Conservation (phyloP, 2,888 invertebrate genomes). For the Bombylius major region DNA sequence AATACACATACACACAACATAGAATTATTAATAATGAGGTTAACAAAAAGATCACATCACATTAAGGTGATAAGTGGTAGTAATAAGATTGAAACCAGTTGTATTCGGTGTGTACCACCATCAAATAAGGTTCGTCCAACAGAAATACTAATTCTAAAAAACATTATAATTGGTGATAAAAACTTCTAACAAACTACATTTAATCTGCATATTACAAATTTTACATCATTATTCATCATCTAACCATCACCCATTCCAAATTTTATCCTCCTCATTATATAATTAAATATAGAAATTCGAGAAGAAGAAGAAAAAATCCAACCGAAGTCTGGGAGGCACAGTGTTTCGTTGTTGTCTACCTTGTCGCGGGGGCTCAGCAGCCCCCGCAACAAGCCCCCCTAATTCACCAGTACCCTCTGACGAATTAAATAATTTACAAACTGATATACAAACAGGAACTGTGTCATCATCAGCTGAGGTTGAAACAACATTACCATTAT, state of each 20-base stretch:
- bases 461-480: conserved; percentile 15
- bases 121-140: conserved; percentile 5
- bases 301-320: conserved; percentile 18
- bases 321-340: conserved; percentile 45
- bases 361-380: conserved; percentile 65
- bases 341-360: conserved; percentile 74
- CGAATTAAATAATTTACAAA: conserved; percentile 23
- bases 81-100: conserved; percentile 20
- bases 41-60: conserved; percentile 29
- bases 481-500: conserved; percentile 24
- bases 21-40: conserved; percentile 23
- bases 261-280: not conserved
- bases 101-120: conserved; percentile 11
- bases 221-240: conserved; percentile 3
- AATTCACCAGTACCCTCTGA: conserved; percentile 28
- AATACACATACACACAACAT: too few species aligned
- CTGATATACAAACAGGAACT: conserved; percentile 14
- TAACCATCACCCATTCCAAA: conserved; percentile 1
- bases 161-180: not conserved
- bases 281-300: conserved; percentile 8
- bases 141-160: not conserved
- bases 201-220: not conserved
- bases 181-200: conserved; percentile 2
- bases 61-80: conserved; percentile 25
- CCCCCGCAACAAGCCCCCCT: conserved; percentile 44